phyloP scores from a whole-genome alignment of 2,113 vertebrate genomes.

The Anthoscopus minutus region DNA sequence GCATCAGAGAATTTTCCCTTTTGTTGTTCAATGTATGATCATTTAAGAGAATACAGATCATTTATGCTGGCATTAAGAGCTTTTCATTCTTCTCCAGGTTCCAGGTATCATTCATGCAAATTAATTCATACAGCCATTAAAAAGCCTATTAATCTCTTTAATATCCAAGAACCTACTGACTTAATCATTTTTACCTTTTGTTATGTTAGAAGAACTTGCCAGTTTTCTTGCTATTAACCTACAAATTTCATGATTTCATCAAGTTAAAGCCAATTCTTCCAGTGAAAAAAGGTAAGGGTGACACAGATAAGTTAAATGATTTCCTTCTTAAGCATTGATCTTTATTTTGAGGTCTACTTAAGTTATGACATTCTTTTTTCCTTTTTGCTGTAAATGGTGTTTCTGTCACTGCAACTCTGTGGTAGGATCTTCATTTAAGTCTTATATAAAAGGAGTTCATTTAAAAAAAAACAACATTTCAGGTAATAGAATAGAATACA shows the following conservation, averaged over 20 bases:
- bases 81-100: conserved; percentile 16
- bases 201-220: background rate
- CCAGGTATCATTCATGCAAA: conserved; percentile 45
- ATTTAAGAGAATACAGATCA: conserved; percentile 30
- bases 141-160: conserved; percentile 46
- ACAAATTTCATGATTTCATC: background rate
- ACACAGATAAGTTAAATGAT: background rate
- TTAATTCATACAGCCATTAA: conserved; percentile 22
- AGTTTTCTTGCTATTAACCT: conserved; percentile 19
- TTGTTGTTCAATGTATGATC: conserved; percentile 43
- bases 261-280: background rate
- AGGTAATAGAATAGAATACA: background rate
- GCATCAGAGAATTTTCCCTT: conserved; percentile 25
- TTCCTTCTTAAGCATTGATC: background rate
- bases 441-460: background rate
- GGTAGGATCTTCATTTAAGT: background rate
- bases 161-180: background rate
- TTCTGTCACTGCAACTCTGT: background rate
- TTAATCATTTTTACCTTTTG: conserved; percentile 37
- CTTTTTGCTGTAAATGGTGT: background rate
- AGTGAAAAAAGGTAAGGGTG: background rate
- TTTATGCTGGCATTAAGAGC: conserved; percentile 13
- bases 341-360: background rate
- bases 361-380: background rate
- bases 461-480: background rate